Evolutionary conservation across 1,140 invertebrate genomes (phyloP), one percentile per base, ranked within the genome.

Genomic region (Brachionus paranguensis): DNA sequence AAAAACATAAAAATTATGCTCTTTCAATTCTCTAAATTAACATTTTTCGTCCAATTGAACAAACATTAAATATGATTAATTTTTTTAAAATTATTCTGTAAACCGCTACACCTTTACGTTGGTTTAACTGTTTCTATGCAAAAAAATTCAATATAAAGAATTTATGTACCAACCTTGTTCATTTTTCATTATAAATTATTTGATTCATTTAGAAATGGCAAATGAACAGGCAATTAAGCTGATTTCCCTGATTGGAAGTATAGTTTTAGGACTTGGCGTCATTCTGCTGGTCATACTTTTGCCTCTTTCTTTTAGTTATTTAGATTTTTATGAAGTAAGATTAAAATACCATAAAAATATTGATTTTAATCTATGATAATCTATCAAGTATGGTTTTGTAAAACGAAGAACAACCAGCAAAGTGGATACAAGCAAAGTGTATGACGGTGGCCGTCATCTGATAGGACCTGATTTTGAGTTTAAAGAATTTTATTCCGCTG

Each of bases 401-500:
- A 24, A 85, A 20, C 85, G 85, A 76, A 86, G 86, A 65, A 86
- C 85, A 17, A 87, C 87, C 11, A 86, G 86, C 5, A 83, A 83
- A 20, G 86, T 87, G 10, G 74, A 86, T 41, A 85, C 84, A 3
- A 47, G 68, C 27, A 45, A 85, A 27, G 86, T 86, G 3, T 86
- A 87, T 43, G 20, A 45, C 14, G 83, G 76, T n/a, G 87, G 87
- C 10, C 85, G 86, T 43, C 84, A 87, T 50, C 70, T 87, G 7
- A 65, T 87, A 20, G 87, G 87, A n/a, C 87, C 86, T 8, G 86
- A 86, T 83, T 85, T 78, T 78, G 85, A 86, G 45, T 87, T 87
- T 78, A 87, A 87, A 72, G 76, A 70, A 11, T 87, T 87, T 29
- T 65, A 81, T 41, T 85, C 86, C 7, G 86, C 85, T 33, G 86